These are phyloP conservation scores for Amblyraja radiata DNA, from an alignment of 2,797 vertebrate genomes.

Conservation along the genomic window DNA sequence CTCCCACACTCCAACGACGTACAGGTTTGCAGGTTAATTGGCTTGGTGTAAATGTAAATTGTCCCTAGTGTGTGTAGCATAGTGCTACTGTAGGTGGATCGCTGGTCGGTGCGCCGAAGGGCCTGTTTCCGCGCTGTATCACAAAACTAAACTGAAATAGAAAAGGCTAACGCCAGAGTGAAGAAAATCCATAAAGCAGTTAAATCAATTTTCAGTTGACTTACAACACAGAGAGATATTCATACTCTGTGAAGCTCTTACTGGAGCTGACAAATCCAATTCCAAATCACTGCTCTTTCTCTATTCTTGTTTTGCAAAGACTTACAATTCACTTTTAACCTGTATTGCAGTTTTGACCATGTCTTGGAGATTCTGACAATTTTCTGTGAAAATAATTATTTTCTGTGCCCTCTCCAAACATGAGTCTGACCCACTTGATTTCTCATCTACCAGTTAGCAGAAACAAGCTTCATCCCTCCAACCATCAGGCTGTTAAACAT, in stretches of 20 bases:
- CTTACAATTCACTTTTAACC: not conserved
- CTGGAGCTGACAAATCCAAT: not conserved
- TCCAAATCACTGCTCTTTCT: not conserved
- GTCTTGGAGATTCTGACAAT: not conserved
- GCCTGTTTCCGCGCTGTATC: too few relatives aligned
- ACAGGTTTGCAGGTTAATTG: too few relatives aligned
- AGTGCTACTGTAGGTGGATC: too few relatives aligned
- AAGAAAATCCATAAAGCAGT: not conserved
- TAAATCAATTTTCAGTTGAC: not conserved
- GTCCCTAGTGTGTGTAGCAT: too few relatives aligned
- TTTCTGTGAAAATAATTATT: too few relatives aligned
- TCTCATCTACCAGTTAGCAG: not conserved
- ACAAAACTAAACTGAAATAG: not conserved
- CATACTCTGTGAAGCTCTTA: not conserved
- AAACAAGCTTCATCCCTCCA: not conserved
- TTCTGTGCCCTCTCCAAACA: too few relatives aligned
- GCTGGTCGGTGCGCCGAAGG: too few relatives aligned
- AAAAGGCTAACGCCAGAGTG: not conserved
- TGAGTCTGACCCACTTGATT: not conserved
- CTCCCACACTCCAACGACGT: too few relatives aligned
- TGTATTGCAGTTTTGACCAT: not conserved
- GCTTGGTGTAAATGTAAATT: too few relatives aligned
- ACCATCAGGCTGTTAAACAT: not conserved
- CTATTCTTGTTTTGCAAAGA: not conserved
- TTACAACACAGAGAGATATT: not conserved